Percentiles rank a stretch among this genome's conserved stretches.
phyloP scores from a whole-genome alignment of 2,797 vertebrate genomes.

The Microctenopoma stevenorrisi region DNA sequence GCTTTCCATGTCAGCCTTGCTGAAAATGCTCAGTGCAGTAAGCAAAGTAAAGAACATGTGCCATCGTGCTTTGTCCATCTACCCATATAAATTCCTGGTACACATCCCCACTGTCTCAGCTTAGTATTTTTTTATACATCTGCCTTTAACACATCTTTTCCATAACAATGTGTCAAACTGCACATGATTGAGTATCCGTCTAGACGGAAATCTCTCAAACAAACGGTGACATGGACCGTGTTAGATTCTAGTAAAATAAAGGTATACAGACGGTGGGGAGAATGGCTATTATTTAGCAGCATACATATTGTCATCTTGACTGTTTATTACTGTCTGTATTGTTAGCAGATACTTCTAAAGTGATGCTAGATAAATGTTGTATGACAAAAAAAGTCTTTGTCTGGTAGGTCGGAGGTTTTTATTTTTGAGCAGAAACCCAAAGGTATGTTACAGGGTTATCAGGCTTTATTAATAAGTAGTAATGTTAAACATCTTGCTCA shows the following conservation, averaged over 20 bases:
- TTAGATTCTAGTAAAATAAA: background rate
- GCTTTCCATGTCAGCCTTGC: conserved; percentile 27
- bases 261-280: too few species aligned
- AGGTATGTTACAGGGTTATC: background rate
- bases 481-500: background rate
- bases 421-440: background rate
- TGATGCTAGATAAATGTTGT: background rate
- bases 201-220: background rate
- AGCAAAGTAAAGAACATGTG: conserved; percentile 15
- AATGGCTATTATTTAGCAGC: conserved; percentile 17
- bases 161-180: too few species aligned
- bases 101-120: conserved; percentile 3
- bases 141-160: background rate
- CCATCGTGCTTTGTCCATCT: background rate
- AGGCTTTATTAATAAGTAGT: background rate
- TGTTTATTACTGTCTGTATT: conserved; percentile 5
- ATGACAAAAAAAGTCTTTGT: background rate
- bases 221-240: background rate
- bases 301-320: conserved; percentile 11
- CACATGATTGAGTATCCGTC: background rate
- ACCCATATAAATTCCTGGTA: conserved; percentile 19
- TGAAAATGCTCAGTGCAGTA: conserved; percentile 21
- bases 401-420: background rate
- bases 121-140: conserved; percentile 17
- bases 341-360: background rate